Evolutionary conservation across 2,888 invertebrate genomes (phyloP), one percentile per base, ranked within the genome.

Genomic region (Bombylius discolor): DNA sequence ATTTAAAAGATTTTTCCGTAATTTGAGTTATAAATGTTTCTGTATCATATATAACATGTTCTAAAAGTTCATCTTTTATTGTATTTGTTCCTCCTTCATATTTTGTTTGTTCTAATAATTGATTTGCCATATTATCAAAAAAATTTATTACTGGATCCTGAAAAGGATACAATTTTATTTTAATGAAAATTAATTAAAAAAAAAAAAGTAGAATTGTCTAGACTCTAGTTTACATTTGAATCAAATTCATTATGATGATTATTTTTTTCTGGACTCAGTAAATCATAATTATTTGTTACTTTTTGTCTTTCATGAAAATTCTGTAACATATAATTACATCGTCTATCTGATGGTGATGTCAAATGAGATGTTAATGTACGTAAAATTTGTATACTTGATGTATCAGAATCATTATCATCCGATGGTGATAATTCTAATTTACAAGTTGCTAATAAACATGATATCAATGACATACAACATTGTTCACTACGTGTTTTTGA

Each of bases 401-500:
- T 67, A 4, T 69, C 69, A 5, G 73, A 70, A 13, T 64, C 63
- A 14, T 66, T 66, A 51, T 69, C 68, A 64, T 66, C 65, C 4
- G 65, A 63, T 1, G 58, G 52, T 7, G 55, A 46, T 33, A 59
- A 39, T 49, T 64, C 62, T 9, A 62, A 49, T 56, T 63, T 63
- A 47, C 62, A 64, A 9, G 63, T 60, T 4, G 59, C 53, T n/a
- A 64, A 51, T 13, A 64, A 50, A 50, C 62, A 62, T 3, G 62
- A 59, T 32, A 64, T 63, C n/a, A 87, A 73, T 57, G 83, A 80
- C 61, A 84, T 82, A 63, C 85, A 84, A 65, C 83, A 83, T 39
- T 81, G 74, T 71, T 86, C 85, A 0, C 83, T 84, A 49, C 83
- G 78, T 62, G 83, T 82, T 64, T 81, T 81, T 0, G 85, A 81